phyloP scores from a whole-genome alignment of 2,113 vertebrate genomes.

The Cromileptes altivelis region DNA sequence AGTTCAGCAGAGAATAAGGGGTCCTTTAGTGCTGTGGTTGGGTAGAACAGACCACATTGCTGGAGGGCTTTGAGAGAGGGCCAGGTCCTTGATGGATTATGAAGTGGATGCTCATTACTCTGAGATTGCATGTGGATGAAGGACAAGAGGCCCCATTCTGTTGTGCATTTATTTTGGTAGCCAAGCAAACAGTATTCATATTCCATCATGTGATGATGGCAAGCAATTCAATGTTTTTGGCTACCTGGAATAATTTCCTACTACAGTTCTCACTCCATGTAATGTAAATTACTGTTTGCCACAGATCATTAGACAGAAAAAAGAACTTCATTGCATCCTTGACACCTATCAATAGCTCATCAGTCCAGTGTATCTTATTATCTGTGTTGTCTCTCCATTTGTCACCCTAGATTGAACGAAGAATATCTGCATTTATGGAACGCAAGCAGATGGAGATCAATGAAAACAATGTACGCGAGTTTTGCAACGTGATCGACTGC shows the following conservation, averaged over 20 bases:
- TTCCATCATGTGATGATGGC: slow-evolving; percentile 70
- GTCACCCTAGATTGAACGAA: slow-evolving; percentile 93
- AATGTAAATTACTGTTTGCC: slow-evolving; percentile 56
- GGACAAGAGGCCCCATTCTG: slow-evolving; percentile 84
- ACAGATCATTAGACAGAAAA: slow-evolving; percentile 65
- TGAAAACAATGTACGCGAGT: slow-evolving; percentile 99
- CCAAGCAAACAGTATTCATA: slow-evolving; percentile 82
- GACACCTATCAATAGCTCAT: slow-evolving; percentile 82
- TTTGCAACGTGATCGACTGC: slow-evolving; percentile 99
- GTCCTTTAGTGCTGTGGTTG: slow-evolving; percentile 76
- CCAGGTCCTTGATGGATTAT: slow-evolving; percentile 86
- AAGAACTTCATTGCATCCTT: slow-evolving; percentile 60
- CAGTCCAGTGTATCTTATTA: slow-evolving; percentile 67
- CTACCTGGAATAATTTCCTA: slow-evolving; percentile 74
- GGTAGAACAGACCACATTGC: slow-evolving; percentile 79
- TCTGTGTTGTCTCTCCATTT: slow-evolving; percentile 61
- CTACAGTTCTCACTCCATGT: slow-evolving; percentile 37
- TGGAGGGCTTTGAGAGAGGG: slow-evolving; percentile 85
- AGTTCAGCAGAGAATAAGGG: slow-evolving; percentile 77
- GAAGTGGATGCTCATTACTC: slow-evolving; percentile 89
- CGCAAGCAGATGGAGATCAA: slow-evolving; percentile 99
- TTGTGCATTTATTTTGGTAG: slow-evolving; percentile 85
- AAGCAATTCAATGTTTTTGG: slow-evolving; percentile 67
- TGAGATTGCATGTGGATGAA: slow-evolving; percentile 88
- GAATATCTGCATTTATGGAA: slow-evolving; percentile 99